Evolutionary conservation across 64 coral and sea anemone species (phyloP).

Genomic region (Catalaphyllia jardinei): DNA sequence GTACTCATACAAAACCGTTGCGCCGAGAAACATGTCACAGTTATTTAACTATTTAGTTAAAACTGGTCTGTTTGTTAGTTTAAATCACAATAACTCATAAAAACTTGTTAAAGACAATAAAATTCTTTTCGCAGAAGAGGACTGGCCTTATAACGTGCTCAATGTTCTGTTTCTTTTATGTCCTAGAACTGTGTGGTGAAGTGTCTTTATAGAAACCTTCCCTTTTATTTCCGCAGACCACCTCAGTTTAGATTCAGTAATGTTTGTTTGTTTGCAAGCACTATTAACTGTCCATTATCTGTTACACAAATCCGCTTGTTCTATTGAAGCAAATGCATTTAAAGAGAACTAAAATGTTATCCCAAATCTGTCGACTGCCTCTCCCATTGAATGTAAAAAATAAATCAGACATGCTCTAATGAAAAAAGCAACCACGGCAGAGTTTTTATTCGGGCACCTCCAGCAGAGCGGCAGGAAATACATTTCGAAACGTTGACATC

Average conservation of each 20-base stretch:
- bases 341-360: background rate
- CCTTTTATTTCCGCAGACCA: background rate
- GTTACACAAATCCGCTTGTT: background rate
- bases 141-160: background rate
- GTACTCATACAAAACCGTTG: background rate
- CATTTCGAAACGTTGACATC: background rate
- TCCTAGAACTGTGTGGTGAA: background rate
- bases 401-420: background rate
- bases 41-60: background rate
- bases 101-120: background rate
- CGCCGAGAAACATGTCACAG: background rate
- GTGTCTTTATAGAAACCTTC: background rate
- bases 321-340: background rate
- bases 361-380: background rate
- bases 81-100: background rate
- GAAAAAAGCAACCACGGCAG: background rate
- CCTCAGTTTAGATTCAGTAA: background rate
- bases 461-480: slow-evolving; percentile 19
- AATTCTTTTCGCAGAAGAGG: background rate
- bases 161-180: background rate
- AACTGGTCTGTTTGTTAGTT: slow-evolving; percentile 15
- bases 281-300: slow-evolving; percentile 10
- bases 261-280: slow-evolving; percentile 44
- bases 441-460: background rate
- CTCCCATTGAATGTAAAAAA: background rate